Evolutionary conservation across 2,113 vertebrate species (phyloP), one percentile per base, ranked within the genome.

Genomic region (Tetrax tetrax): DNA sequence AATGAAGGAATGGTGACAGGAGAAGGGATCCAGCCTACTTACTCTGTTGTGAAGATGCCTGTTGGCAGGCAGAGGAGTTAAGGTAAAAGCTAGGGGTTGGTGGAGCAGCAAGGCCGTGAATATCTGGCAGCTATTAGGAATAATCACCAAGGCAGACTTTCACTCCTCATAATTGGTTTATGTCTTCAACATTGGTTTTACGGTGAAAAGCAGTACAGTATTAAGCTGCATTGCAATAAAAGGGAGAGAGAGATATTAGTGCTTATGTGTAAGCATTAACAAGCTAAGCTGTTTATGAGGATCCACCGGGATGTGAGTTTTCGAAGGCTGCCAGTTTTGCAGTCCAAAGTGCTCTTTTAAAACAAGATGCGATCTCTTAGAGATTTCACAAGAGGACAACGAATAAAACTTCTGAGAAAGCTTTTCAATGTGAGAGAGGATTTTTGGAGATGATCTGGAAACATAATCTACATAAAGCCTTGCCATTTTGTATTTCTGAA

Each of bases 271-370:
- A 45, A 83, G 71, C 31, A 77, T 24, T 91, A 89, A 65, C 57
- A 66, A 91, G 48, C 81, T 89, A 57, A 95, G 54, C 54, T 90
- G 29, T 76, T 95, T 50, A 41, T 85, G 79, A 90, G 65, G 74
- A 63, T 88, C 72, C 48, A 65, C 24, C 69, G 65, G 82, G 59
- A 88, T 12, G 9, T 18, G 29, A 45, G 29, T 89, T 85, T 93
- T 89, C 81, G 85, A 47, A 82, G 14, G 22, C 66, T 85, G 77
- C 14, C 10, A n/a, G 41, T 83, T 90, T 65, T 83, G 24, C 75
- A 70, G 37, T 80, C 41, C 66, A 24, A 72, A 92, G 31, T 1
- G 0, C 29, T 61, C 19, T 51, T 24, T 76, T 75, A n/a, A 80
- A 87, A 48, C 45, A 53, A 53, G 45, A 41, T 50, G 17, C 1